Evolutionary conservation across 2,888 invertebrate genomes (phyloP).

Genomic region (Dynastes grantii): DNA sequence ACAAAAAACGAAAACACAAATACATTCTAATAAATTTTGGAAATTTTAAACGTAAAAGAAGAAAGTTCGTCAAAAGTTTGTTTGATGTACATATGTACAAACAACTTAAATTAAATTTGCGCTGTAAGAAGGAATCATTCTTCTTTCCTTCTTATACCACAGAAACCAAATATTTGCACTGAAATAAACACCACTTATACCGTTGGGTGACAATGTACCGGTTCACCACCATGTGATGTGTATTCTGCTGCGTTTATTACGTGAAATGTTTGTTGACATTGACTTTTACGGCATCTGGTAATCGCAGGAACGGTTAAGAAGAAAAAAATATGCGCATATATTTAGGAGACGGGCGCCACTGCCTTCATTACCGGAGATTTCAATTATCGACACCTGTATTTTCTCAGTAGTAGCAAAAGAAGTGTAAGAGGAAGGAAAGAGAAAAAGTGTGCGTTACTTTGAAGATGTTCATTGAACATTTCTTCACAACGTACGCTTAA

Average conservation of each 20-base stretch:
- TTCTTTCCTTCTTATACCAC: neutral
- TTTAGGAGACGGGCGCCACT: conserved; percentile 37
- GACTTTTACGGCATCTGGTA: conserved; percentile 50
- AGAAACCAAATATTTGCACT: conserved; percentile 24
- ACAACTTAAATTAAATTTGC: neutral
- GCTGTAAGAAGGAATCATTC: neutral
- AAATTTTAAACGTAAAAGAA: too few relatives aligned
- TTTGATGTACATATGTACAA: too few relatives aligned
- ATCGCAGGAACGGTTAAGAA: conserved; percentile 20
- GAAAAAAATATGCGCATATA: conserved; percentile 28
- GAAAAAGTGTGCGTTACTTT: neutral
- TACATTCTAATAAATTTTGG: too few relatives aligned
- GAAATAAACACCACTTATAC: conserved; percentile 16
- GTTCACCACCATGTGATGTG: conserved; percentile 4
- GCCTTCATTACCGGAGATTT: conserved; percentile 23
- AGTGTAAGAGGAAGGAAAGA: conserved; percentile 9
- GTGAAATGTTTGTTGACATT: conserved; percentile 48
- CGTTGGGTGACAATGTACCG: conserved; percentile 18
- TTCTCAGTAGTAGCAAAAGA: conserved; percentile 13
- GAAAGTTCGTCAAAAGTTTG: too few relatives aligned
- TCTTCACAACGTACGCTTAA: neutral
- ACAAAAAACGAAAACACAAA: too few relatives aligned
- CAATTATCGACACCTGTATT: conserved; percentile 35
- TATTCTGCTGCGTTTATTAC: conserved; percentile 3
- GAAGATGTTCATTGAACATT: too few relatives aligned